These are phyloP conservation scores for Menidia menidia DNA, from an alignment of 2,797 vertebrate genomes.

Conservation along the genomic window DNA sequence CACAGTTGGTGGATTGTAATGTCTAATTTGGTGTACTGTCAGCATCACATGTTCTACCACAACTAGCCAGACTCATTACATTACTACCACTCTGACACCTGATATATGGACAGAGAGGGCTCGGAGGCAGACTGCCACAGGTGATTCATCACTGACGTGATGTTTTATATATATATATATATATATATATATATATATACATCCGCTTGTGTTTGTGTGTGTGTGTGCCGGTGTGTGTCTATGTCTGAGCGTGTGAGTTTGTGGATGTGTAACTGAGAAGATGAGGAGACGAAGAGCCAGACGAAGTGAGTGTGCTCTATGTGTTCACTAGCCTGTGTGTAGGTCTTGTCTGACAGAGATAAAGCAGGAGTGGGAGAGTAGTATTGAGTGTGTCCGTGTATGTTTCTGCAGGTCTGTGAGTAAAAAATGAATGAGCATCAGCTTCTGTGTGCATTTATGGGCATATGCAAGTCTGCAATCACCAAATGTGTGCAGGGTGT, in stretches of 20 bases:
- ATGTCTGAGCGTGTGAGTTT: slow-evolving; percentile 10
- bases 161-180: slow-evolving; percentile 19
- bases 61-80: slow-evolving; percentile 55
- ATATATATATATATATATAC: slow-evolving; percentile 22
- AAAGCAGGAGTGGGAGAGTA: slow-evolving; percentile 8
- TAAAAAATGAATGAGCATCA: neutral
- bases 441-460: neutral
- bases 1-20: slow-evolving; percentile 14
- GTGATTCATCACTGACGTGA: slow-evolving; percentile 41
- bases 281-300: slow-evolving; percentile 35
- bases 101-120: slow-evolving; percentile 47
- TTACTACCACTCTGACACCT: slow-evolving; percentile 62
- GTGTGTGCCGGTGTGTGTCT: slow-evolving; percentile 20
- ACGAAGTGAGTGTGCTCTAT: slow-evolving; percentile 7
- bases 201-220: slow-evolving; percentile 10
- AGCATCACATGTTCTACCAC: slow-evolving; percentile 21
- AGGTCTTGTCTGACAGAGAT: slow-evolving; percentile 17
- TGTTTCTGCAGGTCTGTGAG: neutral
- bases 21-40: slow-evolving; percentile 30
- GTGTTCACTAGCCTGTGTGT: slow-evolving; percentile 1
- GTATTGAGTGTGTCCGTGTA: slow-evolving; percentile 3
- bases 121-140: slow-evolving; percentile 43
- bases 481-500: neutral
- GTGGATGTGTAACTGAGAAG: slow-evolving; percentile 39
- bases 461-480: slow-evolving; percentile 6